Evolutionary conservation across 2,888 invertebrate species (phyloP).

Genomic region (Tenthredo notha): DNA sequence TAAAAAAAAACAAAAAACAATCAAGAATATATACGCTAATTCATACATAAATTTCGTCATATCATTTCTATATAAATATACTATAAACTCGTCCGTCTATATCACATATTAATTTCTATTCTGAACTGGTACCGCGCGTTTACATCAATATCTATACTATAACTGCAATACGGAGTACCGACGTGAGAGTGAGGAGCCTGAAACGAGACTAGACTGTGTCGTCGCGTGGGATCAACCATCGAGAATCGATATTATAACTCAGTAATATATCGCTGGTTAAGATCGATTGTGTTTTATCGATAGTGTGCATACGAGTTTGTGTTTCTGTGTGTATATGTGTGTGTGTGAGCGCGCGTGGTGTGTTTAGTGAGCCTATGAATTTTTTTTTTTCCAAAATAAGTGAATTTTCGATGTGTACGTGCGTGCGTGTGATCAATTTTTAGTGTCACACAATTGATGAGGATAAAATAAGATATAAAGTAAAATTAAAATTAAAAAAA

Average conservation of each 20-base stretch:
- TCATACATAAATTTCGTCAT: no score
- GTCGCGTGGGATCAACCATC: slow-evolving; percentile 5
- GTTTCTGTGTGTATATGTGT: not conserved
- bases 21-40: no score
- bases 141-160: not conserved
- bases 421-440: not conserved
- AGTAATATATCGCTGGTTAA: not conserved
- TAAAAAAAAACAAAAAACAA: no score
- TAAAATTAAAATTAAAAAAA: not conserved
- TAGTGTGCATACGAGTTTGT: not conserved
- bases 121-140: not conserved
- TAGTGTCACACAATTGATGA: not conserved
- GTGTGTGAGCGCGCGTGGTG: not conserved
- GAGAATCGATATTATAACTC: slow-evolving; percentile 20
- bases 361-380: no score
- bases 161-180: not conserved
- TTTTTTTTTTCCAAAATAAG: no score
- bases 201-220: slow-evolving; percentile 3
- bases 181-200: not conserved
- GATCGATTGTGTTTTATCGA: not conserved
- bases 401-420: not conserved
- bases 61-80: no score
- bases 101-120: not conserved
- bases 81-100: not conserved
- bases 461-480: no score